Base-by-base conservation (phyloP, 2,113 vertebrate genomes). In the Seriola rivoliana region DNA sequence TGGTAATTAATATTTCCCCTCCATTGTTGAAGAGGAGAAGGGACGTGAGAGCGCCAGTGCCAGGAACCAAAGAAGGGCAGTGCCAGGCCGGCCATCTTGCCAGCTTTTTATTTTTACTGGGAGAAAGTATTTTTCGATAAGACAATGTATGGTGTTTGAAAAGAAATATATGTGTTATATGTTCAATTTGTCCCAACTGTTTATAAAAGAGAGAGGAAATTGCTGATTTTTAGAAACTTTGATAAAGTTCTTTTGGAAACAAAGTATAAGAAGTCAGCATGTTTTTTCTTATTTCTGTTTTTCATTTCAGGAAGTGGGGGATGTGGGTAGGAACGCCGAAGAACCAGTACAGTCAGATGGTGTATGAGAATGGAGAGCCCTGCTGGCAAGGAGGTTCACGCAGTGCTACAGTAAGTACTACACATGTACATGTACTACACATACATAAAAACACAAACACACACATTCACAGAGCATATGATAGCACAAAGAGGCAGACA, bases 1-100 rank as follows among this genome's bases (percentile, higher is more conserved):
- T 71, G 84, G 75, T 93, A 93, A 92, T 94, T 93, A 93, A 93
- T 94, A 94, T 93, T 91, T 92, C 71, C 81, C 88, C 82, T 89
- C 87, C 81, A 87, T 92, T 90, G 89, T 93, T 84, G 60, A 88
- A 81, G 70, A 88, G 65, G 73, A 82, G 79, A 90, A 78, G 80
- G 81, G 77, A 81, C 19, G 32, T 7, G 48, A 67, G 65, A 71
- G 64, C 19, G 9, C 77, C 32, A 21, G 68, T 70, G 75, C 87
- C 81, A 81, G 71, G 48, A 88, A 85, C 60, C 88, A 89, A 88
- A 81, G 81, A 76, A 84, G 82, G 87, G 44, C 83, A 80, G 70
- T 90, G 91, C 89, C 89, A 91, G 75, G 68, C 78, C 42, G 42
- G 66, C 73, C 83, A 50, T 76, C 75, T 65, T 85, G 87, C 85